Evolutionary conservation across 2,797 vertebrate species (phyloP), one percentile per base, ranked within the genome.

Genomic region (Acipenser oxyrinchus): DNA sequence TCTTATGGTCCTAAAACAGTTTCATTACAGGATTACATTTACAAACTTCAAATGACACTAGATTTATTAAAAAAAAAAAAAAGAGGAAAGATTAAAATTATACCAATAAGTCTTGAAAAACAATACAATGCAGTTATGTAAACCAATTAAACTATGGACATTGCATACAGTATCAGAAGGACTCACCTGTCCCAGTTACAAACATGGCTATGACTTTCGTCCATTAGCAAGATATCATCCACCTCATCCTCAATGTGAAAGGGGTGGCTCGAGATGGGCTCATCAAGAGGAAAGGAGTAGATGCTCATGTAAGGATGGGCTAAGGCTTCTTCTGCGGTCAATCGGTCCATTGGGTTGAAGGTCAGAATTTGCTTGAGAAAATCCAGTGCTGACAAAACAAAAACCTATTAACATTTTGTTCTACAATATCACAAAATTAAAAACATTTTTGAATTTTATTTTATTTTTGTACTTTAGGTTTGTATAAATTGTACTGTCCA

Each of bases 171-270:
- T 37, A 2, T 37, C 1, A 2, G 3, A 37, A 37, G 23, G 23
- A 5, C 8, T 68, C 89, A 99, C 97, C 95, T 94, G 84, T 99
- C 96, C 93, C 97, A 99, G 74, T 94, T 96, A 82, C 90, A 92
- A 79, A 89, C 80, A 70, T 95, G 94, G 87, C 95, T 98, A 78
- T 98, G 95, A 81, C 92, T 96, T 83, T 99, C 93, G 83, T 99
- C 97, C 96, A 97, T 98, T 72, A 98, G 92, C 81, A 99, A 85
- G 83, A 99, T 98, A 81, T 99, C 97, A 76, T 99, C 97, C 55
- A 99, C 96, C 83, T 99, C 97, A 10, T 99, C 96, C 86, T 99
- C 97, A 70, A 98, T 99, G 86, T 99, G 97, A 81, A 99, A 99
- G 73, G 97, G 97, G 84, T 98, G 96, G 73, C 89, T 90, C 71